Conservation (phyloP, 2,888 invertebrate genomes). For the Sisyra terminalis region DNA sequence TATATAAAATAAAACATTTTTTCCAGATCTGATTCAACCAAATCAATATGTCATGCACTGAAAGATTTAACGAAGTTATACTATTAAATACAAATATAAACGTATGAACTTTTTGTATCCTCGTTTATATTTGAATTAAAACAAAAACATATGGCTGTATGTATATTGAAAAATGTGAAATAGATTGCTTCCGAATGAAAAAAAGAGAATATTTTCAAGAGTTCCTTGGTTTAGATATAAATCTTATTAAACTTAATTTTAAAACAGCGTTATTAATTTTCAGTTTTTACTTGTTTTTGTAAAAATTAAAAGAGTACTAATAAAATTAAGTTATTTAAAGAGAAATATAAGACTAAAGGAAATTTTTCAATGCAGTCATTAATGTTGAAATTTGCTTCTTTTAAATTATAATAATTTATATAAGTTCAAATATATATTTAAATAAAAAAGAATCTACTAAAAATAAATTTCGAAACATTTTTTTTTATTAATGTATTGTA, state of each 20-base stretch:
- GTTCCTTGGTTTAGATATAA: neutral
- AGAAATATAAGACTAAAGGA: too few relatives aligned
- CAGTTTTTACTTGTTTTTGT: neutral
- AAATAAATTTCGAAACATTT: too few relatives aligned
- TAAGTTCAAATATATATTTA: too few relatives aligned
- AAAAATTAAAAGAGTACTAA: neutral
- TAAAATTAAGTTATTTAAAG: neutral
- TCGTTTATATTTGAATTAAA: slow-evolving; percentile 1
- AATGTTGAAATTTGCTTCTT: too few relatives aligned
- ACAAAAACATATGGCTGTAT: neutral
- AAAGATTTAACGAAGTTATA: slow-evolving; percentile 76
- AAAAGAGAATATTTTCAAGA: too few relatives aligned
- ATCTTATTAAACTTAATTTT: slow-evolving; percentile 1
- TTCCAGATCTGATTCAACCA: slow-evolving; percentile 59
- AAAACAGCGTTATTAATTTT: neutral
- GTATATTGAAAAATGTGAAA: neutral
- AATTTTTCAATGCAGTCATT: too few relatives aligned
- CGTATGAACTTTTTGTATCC: too few relatives aligned
- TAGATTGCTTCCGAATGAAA: too few relatives aligned
- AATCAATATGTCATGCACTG: slow-evolving; percentile 60
- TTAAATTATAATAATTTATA: too few relatives aligned
- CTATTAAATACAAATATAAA: slow-evolving; percentile 38
- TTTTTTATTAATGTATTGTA: too few relatives aligned
- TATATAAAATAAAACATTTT: slow-evolving; percentile 12
- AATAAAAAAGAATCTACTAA: too few relatives aligned